Evolutionary conservation across 2,797 vertebrate species (phyloP).

Genomic region (Rallus crepitans): DNA sequence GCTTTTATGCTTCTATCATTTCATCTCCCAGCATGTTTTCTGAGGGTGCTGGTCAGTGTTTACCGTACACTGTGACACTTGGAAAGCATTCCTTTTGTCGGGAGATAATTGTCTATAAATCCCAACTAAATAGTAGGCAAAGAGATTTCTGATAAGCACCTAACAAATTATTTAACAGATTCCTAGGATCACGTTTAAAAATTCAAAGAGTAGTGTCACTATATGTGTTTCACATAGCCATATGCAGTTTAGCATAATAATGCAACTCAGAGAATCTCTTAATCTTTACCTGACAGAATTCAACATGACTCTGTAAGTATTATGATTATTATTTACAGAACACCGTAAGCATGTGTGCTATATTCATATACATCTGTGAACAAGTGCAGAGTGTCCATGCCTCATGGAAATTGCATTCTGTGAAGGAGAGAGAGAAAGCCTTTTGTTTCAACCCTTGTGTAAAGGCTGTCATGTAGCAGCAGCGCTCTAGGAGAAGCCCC

Average conservation of each 20-base stretch:
- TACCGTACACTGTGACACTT: not conserved
- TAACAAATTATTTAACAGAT: slow-evolving; percentile 42
- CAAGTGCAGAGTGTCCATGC: not conserved
- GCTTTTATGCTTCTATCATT: slow-evolving; percentile 6
- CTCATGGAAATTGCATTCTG: not conserved
- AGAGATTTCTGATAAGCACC: slow-evolving; percentile 21
- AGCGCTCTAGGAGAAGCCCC: slow-evolving; percentile 21
- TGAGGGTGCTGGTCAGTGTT: slow-evolving; percentile 60
- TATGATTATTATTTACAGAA: not conserved
- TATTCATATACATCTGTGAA: not conserved
- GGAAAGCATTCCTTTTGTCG: slow-evolving; percentile 22
- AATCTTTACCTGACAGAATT: not conserved
- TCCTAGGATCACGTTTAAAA: slow-evolving; percentile 21
- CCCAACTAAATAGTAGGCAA: not conserved
- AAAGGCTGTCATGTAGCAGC: slow-evolving; percentile 13
- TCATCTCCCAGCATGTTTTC: not conserved
- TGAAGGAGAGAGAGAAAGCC: not conserved
- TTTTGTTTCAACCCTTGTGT: slow-evolving; percentile 30
- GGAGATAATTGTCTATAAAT: slow-evolving; percentile 51
- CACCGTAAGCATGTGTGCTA: not conserved
- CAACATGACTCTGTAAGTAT: not conserved
- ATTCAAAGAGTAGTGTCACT: not conserved
- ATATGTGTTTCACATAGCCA: not conserved
- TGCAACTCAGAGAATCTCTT: not conserved
- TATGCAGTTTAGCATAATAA: not conserved